phyloP scores from a whole-genome alignment of 2,113 vertebrate species.

The Eptesicus fuscus region DNA sequence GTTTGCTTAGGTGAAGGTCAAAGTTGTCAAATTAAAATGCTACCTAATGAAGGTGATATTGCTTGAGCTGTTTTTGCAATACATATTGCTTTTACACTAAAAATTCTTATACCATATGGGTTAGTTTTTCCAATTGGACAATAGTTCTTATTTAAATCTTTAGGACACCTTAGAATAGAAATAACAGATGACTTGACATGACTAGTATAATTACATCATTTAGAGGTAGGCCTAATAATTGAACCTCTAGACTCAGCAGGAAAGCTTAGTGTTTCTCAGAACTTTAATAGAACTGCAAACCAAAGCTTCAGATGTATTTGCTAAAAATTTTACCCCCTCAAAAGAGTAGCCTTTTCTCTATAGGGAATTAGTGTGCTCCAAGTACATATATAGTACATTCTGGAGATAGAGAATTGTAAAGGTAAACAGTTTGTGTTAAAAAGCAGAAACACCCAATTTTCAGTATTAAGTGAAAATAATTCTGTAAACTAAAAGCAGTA shows the following conservation, averaged over 20 bases:
- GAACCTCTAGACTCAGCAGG: neutral
- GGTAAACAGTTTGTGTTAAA: neutral
- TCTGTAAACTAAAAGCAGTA: neutral
- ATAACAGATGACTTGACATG: neutral
- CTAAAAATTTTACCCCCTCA: neutral
- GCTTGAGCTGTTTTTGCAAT: neutral
- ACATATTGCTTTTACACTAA: neutral
- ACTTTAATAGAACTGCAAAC: neutral
- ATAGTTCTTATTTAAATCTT: neutral
- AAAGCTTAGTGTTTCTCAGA: neutral
- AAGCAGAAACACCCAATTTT: neutral
- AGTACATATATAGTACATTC: neutral
- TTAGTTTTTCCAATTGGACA: neutral
- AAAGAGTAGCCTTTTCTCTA: neutral
- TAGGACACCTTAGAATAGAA: neutral
- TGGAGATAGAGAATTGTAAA: neutral
- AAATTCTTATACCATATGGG: neutral
- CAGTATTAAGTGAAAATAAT: constrained; percentile 14
- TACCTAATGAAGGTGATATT: neutral
- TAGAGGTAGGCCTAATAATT: neutral
- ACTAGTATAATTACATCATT: neutral
- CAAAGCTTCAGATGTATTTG: neutral
- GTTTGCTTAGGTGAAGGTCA: neutral
- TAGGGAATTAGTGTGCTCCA: neutral
- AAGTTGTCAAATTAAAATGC: neutral